Conservation (phyloP, 2,797 vertebrate genomes). For the Enteromius radiatus region DNA sequence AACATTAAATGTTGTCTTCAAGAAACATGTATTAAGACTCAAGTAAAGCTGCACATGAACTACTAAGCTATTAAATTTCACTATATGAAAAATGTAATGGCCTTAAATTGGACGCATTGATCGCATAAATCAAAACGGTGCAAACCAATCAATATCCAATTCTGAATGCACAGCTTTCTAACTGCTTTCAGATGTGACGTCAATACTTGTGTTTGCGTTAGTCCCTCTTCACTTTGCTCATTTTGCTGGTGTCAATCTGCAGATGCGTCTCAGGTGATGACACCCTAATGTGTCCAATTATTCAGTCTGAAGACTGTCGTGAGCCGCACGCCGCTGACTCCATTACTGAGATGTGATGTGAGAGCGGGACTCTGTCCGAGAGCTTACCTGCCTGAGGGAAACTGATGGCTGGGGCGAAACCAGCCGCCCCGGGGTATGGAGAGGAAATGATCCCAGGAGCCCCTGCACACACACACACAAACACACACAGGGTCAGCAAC, state of each 20-base stretch:
- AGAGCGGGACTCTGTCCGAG: background rate
- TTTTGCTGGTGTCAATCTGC: constrained; percentile 19
- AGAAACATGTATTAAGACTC: background rate
- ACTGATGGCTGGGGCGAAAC: constrained; percentile 74
- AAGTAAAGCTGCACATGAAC: background rate
- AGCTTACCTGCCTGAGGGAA: constrained; percentile 78
- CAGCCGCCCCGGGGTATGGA: constrained; percentile 74
- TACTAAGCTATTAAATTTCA: background rate
- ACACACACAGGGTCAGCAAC: constrained; percentile 12
- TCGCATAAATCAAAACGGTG: background rate
- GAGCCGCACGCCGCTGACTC: background rate
- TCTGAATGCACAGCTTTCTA: constrained; percentile 3
- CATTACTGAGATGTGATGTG: constrained; percentile 32
- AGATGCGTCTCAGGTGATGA: constrained; percentile 31
- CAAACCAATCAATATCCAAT: constrained; percentile 32
- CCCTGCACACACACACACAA: constrained; percentile 64
- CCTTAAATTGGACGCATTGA: constrained; percentile 9
- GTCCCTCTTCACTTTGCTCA: constrained; percentile 12
- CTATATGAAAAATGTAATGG: background rate
- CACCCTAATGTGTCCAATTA: constrained; percentile 29
- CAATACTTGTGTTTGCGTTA: constrained; percentile 16
- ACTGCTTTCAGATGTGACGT: background rate
- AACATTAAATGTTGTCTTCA: background rate
- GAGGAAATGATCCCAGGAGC: constrained; percentile 75
- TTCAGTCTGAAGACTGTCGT: constrained; percentile 19